Conservation (phyloP, 2,113 vertebrate genomes). For the Sturnus vulgaris region DNA sequence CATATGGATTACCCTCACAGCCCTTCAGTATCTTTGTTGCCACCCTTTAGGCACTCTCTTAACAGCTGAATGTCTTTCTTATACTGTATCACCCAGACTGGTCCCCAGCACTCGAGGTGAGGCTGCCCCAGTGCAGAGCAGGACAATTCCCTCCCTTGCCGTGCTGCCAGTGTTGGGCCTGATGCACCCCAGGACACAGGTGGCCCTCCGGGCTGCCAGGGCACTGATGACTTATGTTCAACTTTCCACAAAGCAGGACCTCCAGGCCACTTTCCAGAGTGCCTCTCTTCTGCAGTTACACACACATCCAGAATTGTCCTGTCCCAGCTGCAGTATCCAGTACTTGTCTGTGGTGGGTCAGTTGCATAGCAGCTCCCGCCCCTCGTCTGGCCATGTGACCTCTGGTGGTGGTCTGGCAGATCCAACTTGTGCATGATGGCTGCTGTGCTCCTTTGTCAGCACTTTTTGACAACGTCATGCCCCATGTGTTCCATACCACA, state of each 20-base stretch:
- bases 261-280: not conserved
- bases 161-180: fast-evolving
- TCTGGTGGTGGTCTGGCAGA: not conserved
- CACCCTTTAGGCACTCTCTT: not conserved
- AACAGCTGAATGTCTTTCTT: not conserved
- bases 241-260: not conserved
- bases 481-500: fast-evolving
- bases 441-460: not conserved
- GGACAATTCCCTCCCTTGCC: not conserved
- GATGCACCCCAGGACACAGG: fast-evolving
- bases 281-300: not conserved
- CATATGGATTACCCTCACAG: fast-evolving
- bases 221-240: not conserved
- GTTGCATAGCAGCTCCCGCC: fast-evolving
- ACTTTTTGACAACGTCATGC: not conserved
- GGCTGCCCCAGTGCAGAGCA: fast-evolving
- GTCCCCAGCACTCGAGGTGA: not conserved
- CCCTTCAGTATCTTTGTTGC: not conserved
- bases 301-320: not conserved
- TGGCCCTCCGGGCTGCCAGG: not conserved
- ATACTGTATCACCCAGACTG: fast-evolving
- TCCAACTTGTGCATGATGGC: not conserved
- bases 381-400: not conserved
- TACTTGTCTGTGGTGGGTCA: not conserved
- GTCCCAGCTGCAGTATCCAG: not conserved